Conservation (phyloP, 2,113 vertebrate species). For the Prochilodus magdalenae region DNA sequence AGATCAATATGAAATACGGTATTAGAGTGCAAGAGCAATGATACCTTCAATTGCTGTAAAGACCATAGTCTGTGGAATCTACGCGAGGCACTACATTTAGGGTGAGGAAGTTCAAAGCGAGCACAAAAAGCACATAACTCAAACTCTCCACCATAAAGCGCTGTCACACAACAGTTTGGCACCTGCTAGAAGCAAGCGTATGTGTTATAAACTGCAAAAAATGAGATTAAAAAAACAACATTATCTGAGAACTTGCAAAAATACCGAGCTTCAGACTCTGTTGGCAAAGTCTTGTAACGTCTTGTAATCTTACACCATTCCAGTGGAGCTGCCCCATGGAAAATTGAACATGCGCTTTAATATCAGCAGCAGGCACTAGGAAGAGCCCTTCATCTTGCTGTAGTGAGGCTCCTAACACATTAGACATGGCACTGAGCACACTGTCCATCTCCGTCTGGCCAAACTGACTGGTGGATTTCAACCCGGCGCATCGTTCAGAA, state of each 20-base stretch:
- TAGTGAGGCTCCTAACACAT: slow-evolving; percentile 56
- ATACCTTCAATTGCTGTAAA: not conserved
- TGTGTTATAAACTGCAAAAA: slow-evolving; percentile 8
- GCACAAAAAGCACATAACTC: not conserved
- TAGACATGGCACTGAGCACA: slow-evolving; percentile 53
- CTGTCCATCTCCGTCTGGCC: slow-evolving; percentile 62
- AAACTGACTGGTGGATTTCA: slow-evolving; percentile 68
- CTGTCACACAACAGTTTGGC: not conserved
- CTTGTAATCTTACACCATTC: slow-evolving; percentile 24
- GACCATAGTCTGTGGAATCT: not conserved
- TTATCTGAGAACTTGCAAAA: not conserved
- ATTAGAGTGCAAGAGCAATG: not conserved
- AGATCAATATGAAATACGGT: too few relatives aligned
- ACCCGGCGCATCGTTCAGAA: slow-evolving; percentile 65
- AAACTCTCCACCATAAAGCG: not conserved
- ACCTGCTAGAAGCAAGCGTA: not conserved
- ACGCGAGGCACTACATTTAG: not conserved
- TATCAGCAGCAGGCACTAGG: slow-evolving; percentile 30
- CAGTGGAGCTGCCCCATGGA: slow-evolving; percentile 8
- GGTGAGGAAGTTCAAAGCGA: not conserved
- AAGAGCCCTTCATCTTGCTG: slow-evolving; percentile 42
- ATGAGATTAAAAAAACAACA: slow-evolving; percentile 19
- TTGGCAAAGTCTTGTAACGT: slow-evolving; percentile 21
- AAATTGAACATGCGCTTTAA: slow-evolving; percentile 45
- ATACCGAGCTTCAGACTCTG: slow-evolving; percentile 20